Evolutionary conservation across 2,888 invertebrate species (phyloP).

Genomic region (Lydus trimaculatus): DNA sequence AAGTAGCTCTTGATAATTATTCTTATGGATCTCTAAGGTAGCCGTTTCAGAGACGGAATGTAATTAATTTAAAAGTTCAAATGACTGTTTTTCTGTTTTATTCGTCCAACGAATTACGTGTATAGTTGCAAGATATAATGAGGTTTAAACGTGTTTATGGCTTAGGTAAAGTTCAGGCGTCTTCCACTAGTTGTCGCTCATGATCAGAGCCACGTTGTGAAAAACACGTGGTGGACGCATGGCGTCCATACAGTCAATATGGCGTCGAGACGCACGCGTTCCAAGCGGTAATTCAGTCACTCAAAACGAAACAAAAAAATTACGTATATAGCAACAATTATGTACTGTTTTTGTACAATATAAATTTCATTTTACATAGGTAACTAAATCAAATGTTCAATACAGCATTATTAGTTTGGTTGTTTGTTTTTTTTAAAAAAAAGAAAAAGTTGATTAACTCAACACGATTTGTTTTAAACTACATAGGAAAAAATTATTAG

Average conservation of each 20-base stretch:
- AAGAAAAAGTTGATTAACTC: conserved; percentile 10
- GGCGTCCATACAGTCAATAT: conserved; percentile 27
- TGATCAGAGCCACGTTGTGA: conserved; percentile 19
- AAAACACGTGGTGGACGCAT: conserved; percentile 30
- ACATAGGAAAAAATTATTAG: not conserved
- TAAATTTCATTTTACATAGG: no score
- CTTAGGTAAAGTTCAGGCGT: conserved; percentile 17
- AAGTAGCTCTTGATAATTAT: not conserved
- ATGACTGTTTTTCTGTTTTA: no score
- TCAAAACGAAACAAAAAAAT: not conserved
- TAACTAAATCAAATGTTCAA: no score
- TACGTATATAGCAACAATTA: not conserved
- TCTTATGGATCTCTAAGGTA: not conserved
- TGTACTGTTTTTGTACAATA: no score
- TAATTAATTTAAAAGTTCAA: no score
- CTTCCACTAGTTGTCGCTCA: conserved; percentile 21
- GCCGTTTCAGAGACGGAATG: not conserved
- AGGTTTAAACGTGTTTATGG: not conserved
- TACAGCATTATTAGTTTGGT: no score
- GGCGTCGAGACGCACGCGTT: conserved; percentile 25
- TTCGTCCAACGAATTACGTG: no score
- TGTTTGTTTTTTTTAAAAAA: no score
- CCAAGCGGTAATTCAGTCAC: not conserved
- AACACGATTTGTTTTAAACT: conserved; percentile 6
- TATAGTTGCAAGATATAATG: no score